Evolutionary conservation across 2,888 invertebrate species (phyloP), one percentile per base, ranked within the genome.

Genomic region (Papilio gigon): DNA sequence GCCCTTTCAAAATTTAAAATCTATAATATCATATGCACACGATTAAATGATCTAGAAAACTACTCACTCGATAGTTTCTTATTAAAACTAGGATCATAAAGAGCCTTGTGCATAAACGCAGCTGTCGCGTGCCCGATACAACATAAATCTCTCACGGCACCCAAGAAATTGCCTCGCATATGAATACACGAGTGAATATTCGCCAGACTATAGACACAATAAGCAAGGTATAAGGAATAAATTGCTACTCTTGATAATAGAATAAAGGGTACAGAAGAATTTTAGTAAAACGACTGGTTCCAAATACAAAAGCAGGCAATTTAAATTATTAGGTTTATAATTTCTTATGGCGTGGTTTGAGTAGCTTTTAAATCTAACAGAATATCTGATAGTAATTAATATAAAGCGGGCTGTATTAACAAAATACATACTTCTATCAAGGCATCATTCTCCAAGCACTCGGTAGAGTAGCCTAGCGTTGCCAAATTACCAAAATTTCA

Each of bases 31-130:
- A 53, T n/a, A n/a, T 27, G 14, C 27, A 53, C 22, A 8, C n/a
- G 44, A 44, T 44, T 30, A 8, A 22, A 11, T 60, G 9, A 27
- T 40, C n/a, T 40, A 60, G 0, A 9, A 20, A 40, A 60, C 40
- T 37, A 37, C 40, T 9, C 47, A 47, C 35, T 37, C n/a, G 14
- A 66, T 35, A 27, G 72, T 77, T 77, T 76, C 72, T 76, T 77
- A 80, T 81, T 78, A 79, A 82, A 80, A 73, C 72, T 9, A 12
- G 60, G 74, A 74, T 77, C 77, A 75, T 81, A 79, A 81, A 84
- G 74, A 77, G 75, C 71, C 72, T 60, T 65, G 62, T 72, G 71
- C 70, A 71, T 74, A 67, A 74, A 75, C 75, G 71, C 83, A 81
- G 81, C 83, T 82, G 82, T 74, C 75, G 73, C 73, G 42, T 67